Base-by-base conservation (phyloP, 2,113 vertebrate species). In the Tragelaphus buxtoni region DNA sequence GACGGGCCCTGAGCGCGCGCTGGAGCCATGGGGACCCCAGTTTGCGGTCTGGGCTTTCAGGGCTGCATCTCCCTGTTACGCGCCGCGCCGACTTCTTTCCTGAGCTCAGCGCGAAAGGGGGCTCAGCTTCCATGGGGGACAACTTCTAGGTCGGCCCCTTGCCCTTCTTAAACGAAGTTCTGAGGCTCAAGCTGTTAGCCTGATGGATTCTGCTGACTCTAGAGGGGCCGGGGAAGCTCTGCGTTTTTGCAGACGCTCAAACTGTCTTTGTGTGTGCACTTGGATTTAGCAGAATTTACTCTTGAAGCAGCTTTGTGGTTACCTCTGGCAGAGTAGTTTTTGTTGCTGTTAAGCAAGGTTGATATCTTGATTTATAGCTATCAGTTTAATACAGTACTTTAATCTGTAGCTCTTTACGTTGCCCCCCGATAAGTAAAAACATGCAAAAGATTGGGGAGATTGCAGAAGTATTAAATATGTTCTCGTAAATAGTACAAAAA, bases 11-110 rank as follows among this genome's bases (percentile, higher is more conserved):
- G 26, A 35, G 92, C 12, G 6, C 14, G 26, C 12, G 42, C 28
- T 5, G 6, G 30, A 51, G 42, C 49, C 7, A 2, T 2, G 56
- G 9, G 18, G 26, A 17, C 11, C 32, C 63, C 4, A 58, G 63
- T 51, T 4, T 32, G 30, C 2, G 72, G 79, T 8, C 17, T 45
- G 82, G 22, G 77, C 69, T 60, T 28, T 9, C 18, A 9, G 16
- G 45, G 45, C 10, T n/a, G 55, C 58, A 0, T 7, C n/a, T 92
- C 1, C 2, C 9, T 0, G 18, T 7, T 39, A 17, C 9, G 1
- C 32, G 32, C 8, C 10, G 20, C 20, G 45, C 18, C 0, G 56
- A 26, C 47, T 11, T 58, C 65, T 28, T n/a, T 63, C 8, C 47
- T 4, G 30, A 79, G 81, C 22, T 13, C 2, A 12, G 7, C 4